Evolutionary conservation across 2,888 invertebrate species (phyloP).

Genomic region (Pegoplata infirma): DNA sequence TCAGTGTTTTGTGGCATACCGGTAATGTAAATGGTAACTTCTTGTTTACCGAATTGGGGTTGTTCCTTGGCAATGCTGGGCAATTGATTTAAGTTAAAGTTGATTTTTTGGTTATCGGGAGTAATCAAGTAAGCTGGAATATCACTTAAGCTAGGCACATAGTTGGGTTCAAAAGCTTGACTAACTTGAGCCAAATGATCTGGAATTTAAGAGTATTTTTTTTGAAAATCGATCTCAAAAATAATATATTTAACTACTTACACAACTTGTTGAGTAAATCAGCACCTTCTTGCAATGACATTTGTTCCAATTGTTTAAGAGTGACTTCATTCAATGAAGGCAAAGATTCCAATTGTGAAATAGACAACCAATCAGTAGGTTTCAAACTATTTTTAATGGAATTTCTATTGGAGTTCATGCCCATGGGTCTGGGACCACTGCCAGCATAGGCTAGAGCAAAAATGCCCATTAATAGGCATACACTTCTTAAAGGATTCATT

Average conservation of each 20-base stretch:
- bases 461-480: constrained; percentile 69
- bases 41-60: constrained; percentile 69
- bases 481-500: constrained; percentile 71
- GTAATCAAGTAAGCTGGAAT: constrained; percentile 24
- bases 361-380: constrained; percentile 71
- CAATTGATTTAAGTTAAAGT: constrained; percentile 64
- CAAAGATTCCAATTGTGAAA: constrained; percentile 67
- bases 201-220: constrained; percentile 31
- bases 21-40: constrained; percentile 73
- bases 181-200: constrained; percentile 71
- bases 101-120: constrained; percentile 15
- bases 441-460: constrained; percentile 64
- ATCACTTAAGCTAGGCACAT: constrained; percentile 61
- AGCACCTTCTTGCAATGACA: constrained; percentile 70
- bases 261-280: constrained; percentile 70
- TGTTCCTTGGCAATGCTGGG: constrained; percentile 67
- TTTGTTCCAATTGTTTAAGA: constrained; percentile 68
- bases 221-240: background rate
- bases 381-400: constrained; percentile 64
- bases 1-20: constrained; percentile 68
- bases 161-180: constrained; percentile 68
- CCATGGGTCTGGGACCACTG: constrained; percentile 40
- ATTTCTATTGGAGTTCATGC: constrained; percentile 57
- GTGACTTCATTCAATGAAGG: constrained; percentile 71
- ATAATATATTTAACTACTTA: no score